These are phyloP conservation scores for Magallana ariakensis DNA, from an alignment of 1,140 invertebrate genomes.

Conservation along the genomic window DNA sequence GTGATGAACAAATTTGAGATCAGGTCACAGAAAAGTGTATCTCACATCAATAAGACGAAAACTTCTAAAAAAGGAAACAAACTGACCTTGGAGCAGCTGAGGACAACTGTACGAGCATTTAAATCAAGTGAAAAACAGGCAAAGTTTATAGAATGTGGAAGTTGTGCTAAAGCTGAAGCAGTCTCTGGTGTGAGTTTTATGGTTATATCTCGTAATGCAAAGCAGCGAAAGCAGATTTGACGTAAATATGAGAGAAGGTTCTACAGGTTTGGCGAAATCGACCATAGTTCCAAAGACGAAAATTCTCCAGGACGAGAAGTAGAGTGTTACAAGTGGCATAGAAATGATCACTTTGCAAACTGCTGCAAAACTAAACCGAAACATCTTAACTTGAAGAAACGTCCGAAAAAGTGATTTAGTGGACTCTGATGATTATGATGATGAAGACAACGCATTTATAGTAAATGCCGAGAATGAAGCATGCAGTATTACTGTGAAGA, in stretches of 20 bases:
- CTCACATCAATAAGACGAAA: conserved; percentile 46
- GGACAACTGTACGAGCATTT: background rate
- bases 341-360: conserved; percentile 50
- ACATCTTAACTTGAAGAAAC: background rate
- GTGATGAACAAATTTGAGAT: conserved; percentile 47
- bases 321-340: conserved; percentile 48
- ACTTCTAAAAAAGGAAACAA: conserved; percentile 38
- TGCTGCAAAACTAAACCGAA: conserved; percentile 46
- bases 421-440: background rate
- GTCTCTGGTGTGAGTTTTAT: background rate
- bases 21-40: conserved; percentile 50
- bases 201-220: background rate
- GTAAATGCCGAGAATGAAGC: background rate
- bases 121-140: conserved; percentile 35
- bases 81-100: conserved; percentile 47
- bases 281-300: conserved; percentile 40
- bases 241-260: background rate
- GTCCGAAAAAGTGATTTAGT: background rate
- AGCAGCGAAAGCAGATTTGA: background rate
- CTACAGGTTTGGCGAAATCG: conserved; percentile 24
- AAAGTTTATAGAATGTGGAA: background rate
- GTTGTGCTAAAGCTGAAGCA: background rate
- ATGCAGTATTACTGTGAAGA: conserved; percentile 30
- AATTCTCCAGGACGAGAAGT: background rate
- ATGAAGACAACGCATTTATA: conserved; percentile 40